Evolutionary conservation across 2,113 vertebrate genomes (phyloP), one percentile per base, ranked within the genome.

Genomic region (Monopterus albus): DNA sequence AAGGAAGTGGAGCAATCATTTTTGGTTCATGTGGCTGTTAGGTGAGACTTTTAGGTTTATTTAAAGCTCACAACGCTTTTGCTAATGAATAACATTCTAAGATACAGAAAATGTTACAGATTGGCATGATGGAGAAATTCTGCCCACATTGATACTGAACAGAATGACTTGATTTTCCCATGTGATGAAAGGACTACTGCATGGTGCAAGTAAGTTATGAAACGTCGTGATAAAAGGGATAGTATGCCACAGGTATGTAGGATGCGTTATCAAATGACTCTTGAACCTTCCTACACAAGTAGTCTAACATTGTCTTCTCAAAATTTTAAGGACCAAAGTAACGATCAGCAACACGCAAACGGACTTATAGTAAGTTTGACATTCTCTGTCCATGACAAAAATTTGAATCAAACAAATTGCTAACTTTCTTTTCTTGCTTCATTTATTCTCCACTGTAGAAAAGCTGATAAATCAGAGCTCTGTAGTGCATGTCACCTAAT

Each of bases 361-460:
- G 98, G 98, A 98, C 93, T 97, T 89, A 96, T 98, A 98, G 98
- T 99, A 99, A 99, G 98, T 99, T 95, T 94, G 87, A 90, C 89
- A 68, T 90, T 91, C 92, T 92, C 87, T 78, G 91, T 89, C 91
- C 87, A 89, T 85, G 71, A 88, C 79, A 76, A 83, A 82, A 79
- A 66, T 25, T 43, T 0, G 77, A 88, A 82, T 78, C 78, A 83
- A 79, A 20, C 20, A 60, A 81, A 61, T 53, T 81, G 65, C 79
- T 91, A 65, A 87, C 78, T 81, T 86, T 82, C 84, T 84, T 87
- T 89, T 84, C 47, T 23, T 26, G 53, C 78, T 82, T 74, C 77
- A 87, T 89, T 75, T 64, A 80, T 64, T 69, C 45, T 84, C 68
- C 65, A 67, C 62, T 73, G 45, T 79, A 82, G 82, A 75, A 66